Evolutionary conservation across 2,113 vertebrate genomes (phyloP).

Genomic region (Formicarius rufipectus): DNA sequence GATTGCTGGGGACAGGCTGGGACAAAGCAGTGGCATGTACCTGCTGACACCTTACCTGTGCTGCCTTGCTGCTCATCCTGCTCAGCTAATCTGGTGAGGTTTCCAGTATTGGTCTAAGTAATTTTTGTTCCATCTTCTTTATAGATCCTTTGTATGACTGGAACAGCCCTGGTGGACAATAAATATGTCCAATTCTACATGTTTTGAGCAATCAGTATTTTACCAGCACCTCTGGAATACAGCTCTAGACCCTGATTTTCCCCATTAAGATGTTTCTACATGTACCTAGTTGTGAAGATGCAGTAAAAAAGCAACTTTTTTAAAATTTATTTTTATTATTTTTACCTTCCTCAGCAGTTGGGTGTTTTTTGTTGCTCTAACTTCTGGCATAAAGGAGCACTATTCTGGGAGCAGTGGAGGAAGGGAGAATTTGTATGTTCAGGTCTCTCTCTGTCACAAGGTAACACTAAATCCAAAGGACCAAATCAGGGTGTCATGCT

Average conservation of each 20-base stretch:
- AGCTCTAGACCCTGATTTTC: background rate
- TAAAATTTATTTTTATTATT: too few species aligned
- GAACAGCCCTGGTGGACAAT: background rate
- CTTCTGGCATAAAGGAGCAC: background rate
- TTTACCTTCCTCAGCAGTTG: background rate
- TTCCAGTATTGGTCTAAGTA: background rate
- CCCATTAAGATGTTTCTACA: background rate
- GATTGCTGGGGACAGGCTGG: background rate
- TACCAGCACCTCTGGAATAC: background rate
- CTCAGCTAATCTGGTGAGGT: background rate
- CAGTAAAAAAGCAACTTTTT: background rate
- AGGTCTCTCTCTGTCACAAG: background rate
- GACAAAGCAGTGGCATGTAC: background rate
- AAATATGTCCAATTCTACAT: background rate
- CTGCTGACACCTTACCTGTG: accelerated
- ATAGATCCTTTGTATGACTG: background rate
- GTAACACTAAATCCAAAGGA: background rate
- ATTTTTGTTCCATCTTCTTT: background rate
- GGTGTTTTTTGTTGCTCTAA: background rate
- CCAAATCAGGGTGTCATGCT: background rate
- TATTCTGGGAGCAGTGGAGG: background rate
- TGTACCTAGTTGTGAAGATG: background rate
- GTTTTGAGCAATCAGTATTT: background rate
- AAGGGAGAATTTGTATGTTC: background rate
- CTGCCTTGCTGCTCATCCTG: background rate